These are phyloP conservation scores for Ptychobarbus kaznakovi DNA, from an alignment of 2,797 vertebrate species.

Conservation along the genomic window DNA sequence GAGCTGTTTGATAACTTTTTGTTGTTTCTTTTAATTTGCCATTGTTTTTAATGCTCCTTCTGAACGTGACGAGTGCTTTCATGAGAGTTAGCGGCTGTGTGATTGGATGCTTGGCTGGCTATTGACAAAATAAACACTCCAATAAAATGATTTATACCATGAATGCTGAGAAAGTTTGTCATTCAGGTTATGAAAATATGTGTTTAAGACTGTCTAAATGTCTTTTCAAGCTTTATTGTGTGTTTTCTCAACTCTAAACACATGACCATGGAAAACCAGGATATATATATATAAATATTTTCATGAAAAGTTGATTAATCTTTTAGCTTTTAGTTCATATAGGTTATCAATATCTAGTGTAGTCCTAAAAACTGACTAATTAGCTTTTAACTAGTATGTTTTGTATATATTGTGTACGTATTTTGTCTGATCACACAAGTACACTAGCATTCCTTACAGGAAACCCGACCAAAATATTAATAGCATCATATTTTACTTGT, in stretches of 20 bases:
- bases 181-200: constrained; percentile 36
- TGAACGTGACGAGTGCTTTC: constrained; percentile 77
- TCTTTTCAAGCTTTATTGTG: background rate
- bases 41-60: constrained; percentile 66
- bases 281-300: background rate
- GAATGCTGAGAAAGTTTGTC: constrained; percentile 8
- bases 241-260: background rate
- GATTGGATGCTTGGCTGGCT: constrained; percentile 85
- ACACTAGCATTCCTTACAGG: background rate
- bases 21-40: constrained; percentile 61
- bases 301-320: background rate
- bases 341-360: background rate
- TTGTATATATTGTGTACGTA: background rate
- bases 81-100: constrained; percentile 81
- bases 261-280: background rate
- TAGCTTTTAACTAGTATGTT: background rate
- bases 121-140: constrained; percentile 83
- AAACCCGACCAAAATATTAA: background rate
- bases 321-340: background rate
- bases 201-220: background rate
- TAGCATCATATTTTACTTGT: background rate
- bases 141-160: constrained; percentile 81
- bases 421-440: background rate
- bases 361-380: background rate
- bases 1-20: constrained; percentile 70